Evolutionary conservation across 2,888 invertebrate species (phyloP).

Genomic region (Choristoneura rosaceana): DNA sequence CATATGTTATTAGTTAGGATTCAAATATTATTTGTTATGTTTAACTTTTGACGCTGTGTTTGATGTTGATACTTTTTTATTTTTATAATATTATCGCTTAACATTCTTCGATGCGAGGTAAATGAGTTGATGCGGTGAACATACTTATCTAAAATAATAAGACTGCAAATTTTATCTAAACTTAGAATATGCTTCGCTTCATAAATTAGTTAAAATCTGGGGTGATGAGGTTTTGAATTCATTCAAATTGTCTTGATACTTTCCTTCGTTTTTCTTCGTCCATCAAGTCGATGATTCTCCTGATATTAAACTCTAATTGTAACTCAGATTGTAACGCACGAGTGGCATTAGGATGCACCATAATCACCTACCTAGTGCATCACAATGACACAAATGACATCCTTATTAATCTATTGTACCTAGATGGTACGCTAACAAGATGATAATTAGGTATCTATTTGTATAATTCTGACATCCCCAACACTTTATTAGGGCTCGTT

Average conservation of each 20-base stretch:
- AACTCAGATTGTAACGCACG: background rate
- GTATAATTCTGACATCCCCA: conserved; percentile 5
- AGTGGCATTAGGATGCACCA: background rate
- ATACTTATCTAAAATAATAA: no score
- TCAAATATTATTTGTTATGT: background rate
- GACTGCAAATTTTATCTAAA: no score
- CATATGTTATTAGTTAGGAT: background rate
- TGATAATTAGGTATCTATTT: background rate
- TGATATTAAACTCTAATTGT: background rate
- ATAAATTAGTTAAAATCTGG: no score
- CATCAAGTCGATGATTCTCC: no score
- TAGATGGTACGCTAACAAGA: background rate
- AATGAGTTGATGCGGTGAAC: no score
- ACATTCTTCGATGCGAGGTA: no score
- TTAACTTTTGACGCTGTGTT: background rate
- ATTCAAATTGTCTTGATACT: no score
- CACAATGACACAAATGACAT: background rate
- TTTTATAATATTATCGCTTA: no score
- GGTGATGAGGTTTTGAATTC: no score
- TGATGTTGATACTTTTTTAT: background rate
- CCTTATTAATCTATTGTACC: background rate
- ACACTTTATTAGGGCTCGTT: conserved; percentile 6
- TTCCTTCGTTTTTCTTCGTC: no score
- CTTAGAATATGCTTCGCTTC: no score
- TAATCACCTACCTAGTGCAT: background rate